phyloP scores from a whole-genome alignment of 2,888 invertebrate species.

The Drosophila paucipuncta region DNA sequence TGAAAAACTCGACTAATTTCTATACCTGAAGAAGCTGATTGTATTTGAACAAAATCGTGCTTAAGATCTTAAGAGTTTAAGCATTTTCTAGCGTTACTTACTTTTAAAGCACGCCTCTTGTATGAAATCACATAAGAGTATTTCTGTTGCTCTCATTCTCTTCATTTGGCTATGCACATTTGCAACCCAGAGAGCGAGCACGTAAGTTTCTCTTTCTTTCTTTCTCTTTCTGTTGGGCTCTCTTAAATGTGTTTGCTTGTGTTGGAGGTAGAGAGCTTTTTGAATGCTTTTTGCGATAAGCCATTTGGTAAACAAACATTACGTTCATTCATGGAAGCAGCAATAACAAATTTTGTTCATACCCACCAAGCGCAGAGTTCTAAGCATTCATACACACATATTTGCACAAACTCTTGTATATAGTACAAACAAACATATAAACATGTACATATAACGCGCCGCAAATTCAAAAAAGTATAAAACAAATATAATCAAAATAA shows the following conservation, averaged over 20 bases:
- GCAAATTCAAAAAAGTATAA: conserved; percentile 21
- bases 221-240: conserved; percentile 12
- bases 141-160: conserved; percentile 9
- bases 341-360: conserved; percentile 48
- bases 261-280: conserved; percentile 39
- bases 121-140: conserved; percentile 13
- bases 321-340: conserved; percentile 83
- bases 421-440: neutral
- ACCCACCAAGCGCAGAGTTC: conserved; percentile 24
- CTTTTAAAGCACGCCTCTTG: conserved; percentile 23
- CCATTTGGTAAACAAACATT: conserved; percentile 81
- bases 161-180: conserved; percentile 5
- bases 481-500: conserved; percentile 50
- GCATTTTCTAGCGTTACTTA: neutral
- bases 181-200: conserved; percentile 2
- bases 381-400: conserved; percentile 26
- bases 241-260: conserved; percentile 17
- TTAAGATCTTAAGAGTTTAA: neutral
- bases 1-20: neutral
- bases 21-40: neutral
- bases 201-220: conserved; percentile 10
- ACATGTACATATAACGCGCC: conserved; percentile 1
- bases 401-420: conserved; percentile 8
- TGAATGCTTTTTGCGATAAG: conserved; percentile 53
- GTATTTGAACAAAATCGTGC: neutral